A percentile compares a stretch with the other conserved stretches of the same genome.
Evolutionary conservation across 2,797 vertebrate species (phyloP).

Genomic region (Rousettus madagascariensis): DNA sequence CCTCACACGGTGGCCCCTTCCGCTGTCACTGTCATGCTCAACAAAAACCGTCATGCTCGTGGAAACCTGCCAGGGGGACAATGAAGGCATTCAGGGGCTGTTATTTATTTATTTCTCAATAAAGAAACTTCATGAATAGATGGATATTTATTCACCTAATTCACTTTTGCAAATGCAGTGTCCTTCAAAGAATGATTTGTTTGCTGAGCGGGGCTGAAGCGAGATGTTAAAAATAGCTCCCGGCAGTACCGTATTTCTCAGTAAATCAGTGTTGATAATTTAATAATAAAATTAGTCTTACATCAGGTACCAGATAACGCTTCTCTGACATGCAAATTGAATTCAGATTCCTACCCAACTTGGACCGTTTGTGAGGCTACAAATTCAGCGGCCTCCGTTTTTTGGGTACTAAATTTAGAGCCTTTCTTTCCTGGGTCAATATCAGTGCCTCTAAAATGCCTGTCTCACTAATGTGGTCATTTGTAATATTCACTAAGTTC

Average conservation of each 20-base stretch:
- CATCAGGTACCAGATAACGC: conserved; percentile 69
- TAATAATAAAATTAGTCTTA: conserved; percentile 79
- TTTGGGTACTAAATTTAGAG: conserved; percentile 48
- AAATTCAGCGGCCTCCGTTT: background rate
- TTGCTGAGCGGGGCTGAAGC: conserved; percentile 73
- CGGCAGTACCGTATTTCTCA: conserved; percentile 79
- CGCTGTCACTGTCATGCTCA: fast-evolving
- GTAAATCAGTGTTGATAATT: conserved; percentile 80
- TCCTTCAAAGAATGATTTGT: conserved; percentile 82
- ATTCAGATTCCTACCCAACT: conserved; percentile 33
- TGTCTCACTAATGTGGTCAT: background rate
- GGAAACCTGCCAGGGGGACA: conserved; percentile 74
- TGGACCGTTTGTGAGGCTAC: conserved; percentile 1
- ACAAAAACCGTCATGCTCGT: background rate
- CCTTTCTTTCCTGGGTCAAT: conserved; percentile 15
- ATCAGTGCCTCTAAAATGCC: background rate
- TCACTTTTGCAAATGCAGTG: conserved; percentile 79
- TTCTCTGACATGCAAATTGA: conserved; percentile 67
- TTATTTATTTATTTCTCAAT: conserved; percentile 82
- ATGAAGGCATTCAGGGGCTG: conserved; percentile 71
- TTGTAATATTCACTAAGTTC: conserved; percentile 14
- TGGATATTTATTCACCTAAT: conserved; percentile 79
- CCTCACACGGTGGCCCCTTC: background rate
- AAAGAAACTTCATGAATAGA: conserved; percentile 79
- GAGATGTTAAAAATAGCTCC: conserved; percentile 81